Conservation (phyloP, 1,140 invertebrate genomes). For the Aphelenchoides besseyi region DNA sequence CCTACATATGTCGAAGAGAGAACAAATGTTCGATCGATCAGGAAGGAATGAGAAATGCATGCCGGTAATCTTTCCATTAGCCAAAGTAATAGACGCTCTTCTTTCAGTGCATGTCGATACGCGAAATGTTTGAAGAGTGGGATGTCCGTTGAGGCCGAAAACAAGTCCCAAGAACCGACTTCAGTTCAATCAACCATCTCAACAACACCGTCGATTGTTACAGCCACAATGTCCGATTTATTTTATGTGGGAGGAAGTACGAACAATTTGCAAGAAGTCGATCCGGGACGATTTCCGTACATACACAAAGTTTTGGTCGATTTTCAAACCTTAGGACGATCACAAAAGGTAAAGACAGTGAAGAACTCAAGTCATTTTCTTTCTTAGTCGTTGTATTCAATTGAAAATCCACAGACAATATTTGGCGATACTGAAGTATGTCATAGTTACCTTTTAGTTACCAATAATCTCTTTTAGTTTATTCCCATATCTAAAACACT, state of each 20-base stretch:
- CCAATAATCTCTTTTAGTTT: background rate
- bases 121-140: background rate
- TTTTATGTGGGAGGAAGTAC: background rate
- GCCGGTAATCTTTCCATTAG: background rate
- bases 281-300: background rate
- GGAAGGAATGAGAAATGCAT: slow-evolving; percentile 8
- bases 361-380: background rate
- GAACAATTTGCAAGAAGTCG: background rate
- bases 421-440: background rate
- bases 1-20: background rate
- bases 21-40: background rate
- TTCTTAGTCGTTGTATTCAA: slow-evolving; percentile 4
- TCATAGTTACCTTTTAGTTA: background rate
- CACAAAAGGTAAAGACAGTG: background rate
- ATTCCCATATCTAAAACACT: background rate
- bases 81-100: background rate
- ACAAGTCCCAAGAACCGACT: background rate
- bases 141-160: slow-evolving; percentile 7
- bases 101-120: background rate
- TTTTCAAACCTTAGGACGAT: background rate
- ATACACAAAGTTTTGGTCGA: slow-evolving; percentile 7
- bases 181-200: background rate
- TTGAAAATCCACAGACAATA: slow-evolving; percentile 10
- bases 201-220: background rate
- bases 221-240: background rate